phyloP scores from a whole-genome alignment of 2,888 invertebrate species.

The Diloba caeruleocephala region DNA sequence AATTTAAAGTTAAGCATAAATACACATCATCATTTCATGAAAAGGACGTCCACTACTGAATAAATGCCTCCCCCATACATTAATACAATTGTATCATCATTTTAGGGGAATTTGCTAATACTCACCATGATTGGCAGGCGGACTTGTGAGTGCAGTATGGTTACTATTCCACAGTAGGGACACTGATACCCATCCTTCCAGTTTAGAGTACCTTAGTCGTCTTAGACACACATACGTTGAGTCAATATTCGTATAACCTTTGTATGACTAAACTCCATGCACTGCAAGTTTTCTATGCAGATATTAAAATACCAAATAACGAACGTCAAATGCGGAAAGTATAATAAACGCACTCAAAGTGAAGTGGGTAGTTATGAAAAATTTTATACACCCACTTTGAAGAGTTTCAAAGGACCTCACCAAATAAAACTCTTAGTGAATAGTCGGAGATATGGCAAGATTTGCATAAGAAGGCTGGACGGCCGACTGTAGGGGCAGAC shows the following conservation, averaged over 20 bases:
- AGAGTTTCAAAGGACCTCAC: slow-evolving; percentile 74
- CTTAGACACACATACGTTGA: slow-evolving; percentile 13
- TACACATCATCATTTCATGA: too few relatives aligned
- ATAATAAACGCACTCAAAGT: slow-evolving; percentile 68
- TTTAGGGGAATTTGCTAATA: too few relatives aligned
- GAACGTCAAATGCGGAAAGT: slow-evolving; percentile 51
- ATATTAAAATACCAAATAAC: slow-evolving; percentile 55
- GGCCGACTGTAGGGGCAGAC: slow-evolving; percentile 72
- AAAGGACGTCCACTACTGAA: too few relatives aligned
- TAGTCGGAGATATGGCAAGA: slow-evolving; percentile 79
- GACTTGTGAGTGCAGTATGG: too few relatives aligned
- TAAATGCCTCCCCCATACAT: too few relatives aligned
- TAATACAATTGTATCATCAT: too few relatives aligned
- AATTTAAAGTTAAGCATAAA: too few relatives aligned
- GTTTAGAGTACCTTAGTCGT: too few relatives aligned
- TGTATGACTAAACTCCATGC: slow-evolving; percentile 23
- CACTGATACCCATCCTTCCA: too few relatives aligned
- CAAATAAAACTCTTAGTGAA: slow-evolving; percentile 84
- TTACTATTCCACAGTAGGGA: too few relatives aligned
- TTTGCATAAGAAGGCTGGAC: slow-evolving; percentile 83
- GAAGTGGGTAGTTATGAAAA: slow-evolving; percentile 82
- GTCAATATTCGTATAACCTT: slow-evolving; percentile 28
- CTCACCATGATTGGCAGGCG: too few relatives aligned
- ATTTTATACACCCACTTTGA: slow-evolving; percentile 80
- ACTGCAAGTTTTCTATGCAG: slow-evolving; percentile 29